These are phyloP conservation scores for Cnemophilus loriae DNA, from an alignment of 2,113 vertebrate genomes.

Conservation along the genomic window DNA sequence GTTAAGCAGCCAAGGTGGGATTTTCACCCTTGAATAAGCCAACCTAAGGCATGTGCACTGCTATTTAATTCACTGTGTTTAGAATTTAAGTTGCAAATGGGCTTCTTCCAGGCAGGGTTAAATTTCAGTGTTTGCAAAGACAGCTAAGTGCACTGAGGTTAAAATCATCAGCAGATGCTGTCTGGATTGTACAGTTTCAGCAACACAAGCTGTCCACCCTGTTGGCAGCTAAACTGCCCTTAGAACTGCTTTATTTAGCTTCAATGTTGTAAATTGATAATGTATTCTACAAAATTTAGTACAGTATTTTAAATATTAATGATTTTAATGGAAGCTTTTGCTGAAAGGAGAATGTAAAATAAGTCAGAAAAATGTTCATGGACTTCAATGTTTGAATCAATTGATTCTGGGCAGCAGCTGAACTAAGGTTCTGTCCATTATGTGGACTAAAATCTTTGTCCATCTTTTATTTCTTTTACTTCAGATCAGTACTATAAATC, in stretches of 20 bases:
- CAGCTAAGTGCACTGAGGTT: background rate
- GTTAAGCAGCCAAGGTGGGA: background rate
- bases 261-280: background rate
- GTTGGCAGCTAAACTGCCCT: background rate
- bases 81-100: background rate
- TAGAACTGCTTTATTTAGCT: background rate
- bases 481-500: conserved; percentile 2
- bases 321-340: background rate
- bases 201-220: background rate
- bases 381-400: background rate
- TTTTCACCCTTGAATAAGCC: background rate
- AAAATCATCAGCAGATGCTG: background rate
- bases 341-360: background rate
- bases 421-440: background rate
- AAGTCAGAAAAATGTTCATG: background rate
- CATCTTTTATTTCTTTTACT: background rate
- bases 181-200: background rate
- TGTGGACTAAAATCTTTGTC: background rate
- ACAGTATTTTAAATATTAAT: conserved; percentile 1
- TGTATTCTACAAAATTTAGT: background rate
- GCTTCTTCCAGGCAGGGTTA: background rate
- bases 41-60: background rate
- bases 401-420: background rate
- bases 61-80: background rate
- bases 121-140: background rate